Percentiles rank a stretch among this genome's conserved stretches.
Conservation (phyloP, 2,113 vertebrate species). For the Syngnathus floridae region DNA sequence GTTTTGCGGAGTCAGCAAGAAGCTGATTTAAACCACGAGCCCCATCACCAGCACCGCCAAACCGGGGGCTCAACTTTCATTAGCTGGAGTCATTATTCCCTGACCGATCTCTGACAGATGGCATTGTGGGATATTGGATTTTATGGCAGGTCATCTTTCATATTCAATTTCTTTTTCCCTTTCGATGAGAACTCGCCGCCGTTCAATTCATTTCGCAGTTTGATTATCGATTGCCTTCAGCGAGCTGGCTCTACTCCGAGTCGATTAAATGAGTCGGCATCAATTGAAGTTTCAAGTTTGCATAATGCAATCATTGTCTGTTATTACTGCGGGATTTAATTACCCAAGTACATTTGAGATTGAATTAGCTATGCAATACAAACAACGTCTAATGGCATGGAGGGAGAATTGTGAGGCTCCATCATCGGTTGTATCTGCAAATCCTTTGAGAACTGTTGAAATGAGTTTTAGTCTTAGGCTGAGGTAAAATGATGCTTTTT, state of each 20-base stretch:
- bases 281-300: slow-evolving; percentile 40
- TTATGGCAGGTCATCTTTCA: slow-evolving; percentile 75
- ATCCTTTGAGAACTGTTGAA: slow-evolving; percentile 48
- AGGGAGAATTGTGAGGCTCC: slow-evolving; percentile 28
- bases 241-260: neutral
- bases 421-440: slow-evolving; percentile 40
- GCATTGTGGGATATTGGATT: slow-evolving; percentile 73
- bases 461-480: slow-evolving; percentile 40
- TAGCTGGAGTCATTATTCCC: slow-evolving; percentile 68
- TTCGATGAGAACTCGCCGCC: slow-evolving; percentile 70
- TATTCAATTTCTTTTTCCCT: slow-evolving; percentile 73
- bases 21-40: slow-evolving; percentile 63
- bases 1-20: slow-evolving; percentile 63
- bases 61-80: slow-evolving; percentile 71
- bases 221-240: slow-evolving; percentile 69
- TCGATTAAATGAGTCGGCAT: slow-evolving; percentile 35
- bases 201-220: slow-evolving; percentile 75
- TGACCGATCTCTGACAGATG: slow-evolving; percentile 68
- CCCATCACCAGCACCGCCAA: slow-evolving; percentile 35
- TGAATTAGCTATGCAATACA: slow-evolving; percentile 44
- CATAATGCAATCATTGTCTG: slow-evolving; percentile 37
- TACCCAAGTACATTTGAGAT: slow-evolving; percentile 44
- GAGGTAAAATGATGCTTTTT: slow-evolving; percentile 46
- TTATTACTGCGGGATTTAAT: slow-evolving; percentile 56
- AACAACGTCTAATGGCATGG: slow-evolving; percentile 46